These are phyloP conservation scores for Polylopha cassiicola DNA, from an alignment of 2,888 invertebrate species.

Conservation along the genomic window DNA sequence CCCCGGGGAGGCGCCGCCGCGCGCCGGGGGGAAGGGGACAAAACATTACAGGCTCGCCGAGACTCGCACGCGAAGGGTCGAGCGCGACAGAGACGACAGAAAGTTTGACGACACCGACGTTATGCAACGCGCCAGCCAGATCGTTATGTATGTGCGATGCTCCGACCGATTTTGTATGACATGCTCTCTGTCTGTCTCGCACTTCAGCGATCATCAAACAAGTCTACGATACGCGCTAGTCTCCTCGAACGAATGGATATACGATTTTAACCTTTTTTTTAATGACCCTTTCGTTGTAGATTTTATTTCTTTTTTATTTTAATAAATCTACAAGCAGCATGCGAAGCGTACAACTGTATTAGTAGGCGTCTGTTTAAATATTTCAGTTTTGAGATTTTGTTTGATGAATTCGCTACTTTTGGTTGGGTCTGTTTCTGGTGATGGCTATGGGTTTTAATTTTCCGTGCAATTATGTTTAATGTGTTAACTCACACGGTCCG, in stretches of 20 bases:
- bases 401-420: conserved; percentile 59
- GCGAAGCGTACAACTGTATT: no score
- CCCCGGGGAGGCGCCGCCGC: conserved; percentile 37
- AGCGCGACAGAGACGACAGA: conserved; percentile 79
- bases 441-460: conserved; percentile 60
- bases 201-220: conserved; percentile 55
- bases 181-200: conserved; percentile 43
- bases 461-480: conserved; percentile 41
- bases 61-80: conserved; percentile 67
- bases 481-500: conserved; percentile 38
- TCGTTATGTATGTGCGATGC: conserved; percentile 85
- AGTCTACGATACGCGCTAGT: conserved; percentile 25
- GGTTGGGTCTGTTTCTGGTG: conserved; percentile 61
- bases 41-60: conserved; percentile 67
- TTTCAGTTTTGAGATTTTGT: conserved; percentile 42
- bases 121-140: conserved; percentile 90
- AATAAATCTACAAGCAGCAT: background rate
- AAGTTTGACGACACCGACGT: conserved; percentile 86
- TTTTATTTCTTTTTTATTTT: background rate
- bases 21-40: conserved; percentile 53
- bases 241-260: background rate
- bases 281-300: background rate
- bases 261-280: background rate
- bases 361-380: conserved; percentile 3
- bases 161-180: conserved; percentile 25